Base-by-base conservation (phyloP, 1,140 invertebrate genomes). In the Drosophila albomicans region DNA sequence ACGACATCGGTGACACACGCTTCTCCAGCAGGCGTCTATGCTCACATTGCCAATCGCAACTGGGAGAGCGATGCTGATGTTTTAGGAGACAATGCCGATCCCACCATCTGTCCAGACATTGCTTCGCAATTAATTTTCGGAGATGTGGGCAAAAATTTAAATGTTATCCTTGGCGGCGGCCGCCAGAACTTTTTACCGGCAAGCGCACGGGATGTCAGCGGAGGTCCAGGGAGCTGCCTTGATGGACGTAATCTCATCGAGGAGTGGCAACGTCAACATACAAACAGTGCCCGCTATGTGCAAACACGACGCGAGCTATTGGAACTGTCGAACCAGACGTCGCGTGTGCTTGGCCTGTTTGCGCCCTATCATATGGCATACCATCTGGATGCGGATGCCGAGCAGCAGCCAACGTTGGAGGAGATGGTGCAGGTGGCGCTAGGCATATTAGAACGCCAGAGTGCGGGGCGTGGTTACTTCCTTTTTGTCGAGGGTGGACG, bases 1-100 rank as follows among this genome's bases (percentile, higher is more conserved):
- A 97, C 96, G 3, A 96, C 96, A 0, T 94, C 96, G 25, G 94
- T 97, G 1, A 97, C 96, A 0, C 96, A 97, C 81, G 96, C 96
- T 3, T 96, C 96, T 0, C 96, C 96, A 0, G 95, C 96, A 0
- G 94, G 94, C 3, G 92, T 94, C 2, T 99, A 97, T 92, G 97
- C 97, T 0, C 95, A 96, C 78, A 93, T 94, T 1, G 94, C 96
- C 1, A 93, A 95, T 79, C 93, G 97, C 43, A 94, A 96, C 77
- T 98, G 96, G 96, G 97, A 98, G 93, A 95, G 94, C 76, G 95
- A 97, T 86, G 93, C 93, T 0, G 94, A 95, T 48, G 93, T 96
- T n/a, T 28, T 79, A 48, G 71, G 57, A 0, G 91, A 79, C 2
- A 82, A 82, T 45, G 92, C 89, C 11, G 70, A 16, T 68, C 85